phyloP scores from a whole-genome alignment of 2,888 invertebrate genomes.

The Lycocerus yunnanus region DNA sequence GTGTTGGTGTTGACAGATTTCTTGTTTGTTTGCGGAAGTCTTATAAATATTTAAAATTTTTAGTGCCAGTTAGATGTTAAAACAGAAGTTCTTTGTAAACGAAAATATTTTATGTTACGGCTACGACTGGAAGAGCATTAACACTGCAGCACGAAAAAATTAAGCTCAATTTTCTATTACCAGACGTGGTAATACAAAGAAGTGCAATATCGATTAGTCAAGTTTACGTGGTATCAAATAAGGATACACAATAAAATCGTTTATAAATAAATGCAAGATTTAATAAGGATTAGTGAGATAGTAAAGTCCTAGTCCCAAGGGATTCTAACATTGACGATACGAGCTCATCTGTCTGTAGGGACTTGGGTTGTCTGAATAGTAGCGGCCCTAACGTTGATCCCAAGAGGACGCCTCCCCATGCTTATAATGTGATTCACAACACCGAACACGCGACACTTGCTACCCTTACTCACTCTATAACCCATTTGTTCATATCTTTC shows the following conservation, averaged over 20 bases:
- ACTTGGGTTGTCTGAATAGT: constrained; percentile 24
- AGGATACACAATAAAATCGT: constrained; percentile 17
- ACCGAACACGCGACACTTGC: constrained; percentile 32
- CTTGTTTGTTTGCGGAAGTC: constrained; percentile 30
- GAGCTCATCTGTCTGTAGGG: constrained; percentile 30
- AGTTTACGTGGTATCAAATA: not conserved
- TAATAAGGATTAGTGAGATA: constrained; percentile 33
- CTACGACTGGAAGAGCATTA: not conserved
- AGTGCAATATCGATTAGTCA: not conserved
- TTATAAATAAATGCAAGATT: constrained; percentile 27
- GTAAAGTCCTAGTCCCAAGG: constrained; percentile 18
- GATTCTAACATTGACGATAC: constrained; percentile 21
- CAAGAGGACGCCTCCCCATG: constrained; percentile 33
- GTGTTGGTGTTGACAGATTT: constrained; percentile 28
- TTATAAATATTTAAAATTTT: constrained; percentile 16
- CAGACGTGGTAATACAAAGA: not conserved
- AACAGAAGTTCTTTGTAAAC: not conserved
- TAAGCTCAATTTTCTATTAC: not conserved
- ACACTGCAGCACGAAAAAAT: not conserved
- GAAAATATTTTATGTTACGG: not conserved
- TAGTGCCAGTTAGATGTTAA: not conserved
- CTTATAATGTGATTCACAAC: constrained; percentile 37
- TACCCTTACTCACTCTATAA: constrained; percentile 7
- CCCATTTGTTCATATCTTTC: constrained; percentile 20
- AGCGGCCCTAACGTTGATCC: constrained; percentile 29